Base-by-base conservation (phyloP, 1,140 invertebrate genomes). In the Drosophila willistoni region DNA sequence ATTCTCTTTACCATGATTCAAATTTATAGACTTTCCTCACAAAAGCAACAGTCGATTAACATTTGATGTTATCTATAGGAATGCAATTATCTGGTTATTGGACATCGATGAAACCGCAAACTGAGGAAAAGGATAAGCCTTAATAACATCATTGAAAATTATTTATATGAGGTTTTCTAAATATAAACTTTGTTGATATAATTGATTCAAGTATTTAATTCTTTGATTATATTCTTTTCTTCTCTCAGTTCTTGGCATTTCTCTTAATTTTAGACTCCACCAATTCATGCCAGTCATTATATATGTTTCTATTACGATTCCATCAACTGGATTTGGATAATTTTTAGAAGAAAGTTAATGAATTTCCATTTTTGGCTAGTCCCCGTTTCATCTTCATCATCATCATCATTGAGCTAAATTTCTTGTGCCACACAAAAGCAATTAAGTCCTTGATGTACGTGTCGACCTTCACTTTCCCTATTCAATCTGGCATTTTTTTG, bases 381-480 rank as follows among this genome's bases (percentile, higher is more conserved):
- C 17, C 14, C 6, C 6, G 29, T 1, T 41, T n/a, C 34, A 55
- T 17, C 64, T 60, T 65, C 36, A 63, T 22, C 57, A 17, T 56
- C 36, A 12, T 10, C 12, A 13, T 13, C 36, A 34, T 47, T 47
- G 44, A 7, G 5, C 17, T 9, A 34, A 29, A 29, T n/a, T 41
- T 14, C 19, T 33, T 56, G n/a, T 56, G 22, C 7, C n/a, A 34
- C 10, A 42, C 12, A 68, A 56, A 63, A 47, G 59, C 47, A 72
- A 62, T 72, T 72, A 68, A 63, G 67, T 57, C 55, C 5, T 19
- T 12, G 12, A 36, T 10, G 14, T 64, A 60, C 57, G 33, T 60
- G 57, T 34, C 34, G 65, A 59, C 34, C 63, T n/a, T 22, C 42
- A 12, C 14, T 54, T 69, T 70, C 10, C 29, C 44, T 62, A 47